Conservation (phyloP, 2,113 vertebrate species). For the Colaptes auratus region DNA sequence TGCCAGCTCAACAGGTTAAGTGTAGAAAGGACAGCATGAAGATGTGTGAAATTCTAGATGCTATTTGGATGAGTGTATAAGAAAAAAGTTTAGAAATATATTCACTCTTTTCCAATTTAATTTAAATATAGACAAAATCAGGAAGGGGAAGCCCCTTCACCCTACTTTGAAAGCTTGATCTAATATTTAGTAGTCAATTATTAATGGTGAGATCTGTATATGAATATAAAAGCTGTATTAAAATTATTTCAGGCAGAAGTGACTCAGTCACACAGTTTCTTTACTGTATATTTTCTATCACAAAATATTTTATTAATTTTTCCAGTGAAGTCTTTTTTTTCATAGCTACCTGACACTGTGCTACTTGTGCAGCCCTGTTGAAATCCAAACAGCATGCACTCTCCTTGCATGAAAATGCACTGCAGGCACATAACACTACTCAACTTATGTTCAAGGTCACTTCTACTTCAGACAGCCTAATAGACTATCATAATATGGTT, state of each 20-base stretch:
- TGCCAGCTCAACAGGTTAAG: not conserved
- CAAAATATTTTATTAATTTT: not conserved
- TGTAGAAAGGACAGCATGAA: not conserved
- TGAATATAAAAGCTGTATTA: not conserved
- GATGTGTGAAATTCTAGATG: not conserved
- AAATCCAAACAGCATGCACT: not conserved
- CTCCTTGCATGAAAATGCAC: not conserved
- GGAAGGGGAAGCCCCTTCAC: rapidly evolving
- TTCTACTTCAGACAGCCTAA: slow-evolving; percentile 35
- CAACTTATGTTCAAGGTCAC: slow-evolving; percentile 58
- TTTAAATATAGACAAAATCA: not conserved
- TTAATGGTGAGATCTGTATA: not conserved
- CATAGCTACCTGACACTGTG: not conserved
- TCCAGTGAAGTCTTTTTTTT: not conserved
- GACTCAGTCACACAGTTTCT: not conserved
- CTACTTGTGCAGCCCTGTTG: not conserved
- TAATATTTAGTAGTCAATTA: not conserved
- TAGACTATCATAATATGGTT: not conserved
- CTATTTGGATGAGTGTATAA: not conserved
- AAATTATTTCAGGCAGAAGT: not conserved
- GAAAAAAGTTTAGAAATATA: not conserved
- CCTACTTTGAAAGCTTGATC: not conserved
- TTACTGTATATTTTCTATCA: not conserved
- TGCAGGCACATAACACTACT: not conserved
- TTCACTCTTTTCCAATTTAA: not conserved